These are phyloP conservation scores for Drosophila dives DNA, from an alignment of 2,888 invertebrate genomes.

Conservation along the genomic window DNA sequence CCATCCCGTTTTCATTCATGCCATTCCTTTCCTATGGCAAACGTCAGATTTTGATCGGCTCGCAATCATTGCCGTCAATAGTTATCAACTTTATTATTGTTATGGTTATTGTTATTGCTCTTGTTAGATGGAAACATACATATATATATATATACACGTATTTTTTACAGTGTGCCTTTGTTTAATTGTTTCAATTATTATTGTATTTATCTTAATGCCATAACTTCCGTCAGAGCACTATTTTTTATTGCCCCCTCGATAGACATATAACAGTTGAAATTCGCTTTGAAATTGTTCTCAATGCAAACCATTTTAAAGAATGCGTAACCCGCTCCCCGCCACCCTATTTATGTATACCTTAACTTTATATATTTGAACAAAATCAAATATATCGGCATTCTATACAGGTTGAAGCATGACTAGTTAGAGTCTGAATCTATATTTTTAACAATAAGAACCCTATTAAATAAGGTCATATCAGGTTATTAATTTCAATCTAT, in stretches of 20 bases:
- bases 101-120: conserved; percentile 24
- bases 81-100: conserved; percentile 52
- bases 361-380: background rate
- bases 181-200: conserved; percentile 72
- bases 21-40: conserved; percentile 34
- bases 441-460: background rate
- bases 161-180: conserved; percentile 54
- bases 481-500: background rate
- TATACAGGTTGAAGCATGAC: background rate
- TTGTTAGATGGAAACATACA: conserved; percentile 24
- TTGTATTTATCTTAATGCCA: conserved; percentile 36
- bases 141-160: conserved; percentile 28
- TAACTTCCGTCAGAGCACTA: conserved; percentile 46
- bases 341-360: background rate
- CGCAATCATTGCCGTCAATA: conserved; percentile 58
- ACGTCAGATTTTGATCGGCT: conserved; percentile 61
- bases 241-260: background rate
- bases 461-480: background rate
- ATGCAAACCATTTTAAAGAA: background rate
- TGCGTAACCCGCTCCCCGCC: background rate
- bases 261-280: conserved; percentile 12
- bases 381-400: background rate
- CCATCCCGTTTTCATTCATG: conserved; percentile 10
- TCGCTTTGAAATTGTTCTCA: background rate
- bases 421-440: background rate